Base-by-base conservation (phyloP, 2,113 vertebrate species). In the Megaceryle torquata region DNA sequence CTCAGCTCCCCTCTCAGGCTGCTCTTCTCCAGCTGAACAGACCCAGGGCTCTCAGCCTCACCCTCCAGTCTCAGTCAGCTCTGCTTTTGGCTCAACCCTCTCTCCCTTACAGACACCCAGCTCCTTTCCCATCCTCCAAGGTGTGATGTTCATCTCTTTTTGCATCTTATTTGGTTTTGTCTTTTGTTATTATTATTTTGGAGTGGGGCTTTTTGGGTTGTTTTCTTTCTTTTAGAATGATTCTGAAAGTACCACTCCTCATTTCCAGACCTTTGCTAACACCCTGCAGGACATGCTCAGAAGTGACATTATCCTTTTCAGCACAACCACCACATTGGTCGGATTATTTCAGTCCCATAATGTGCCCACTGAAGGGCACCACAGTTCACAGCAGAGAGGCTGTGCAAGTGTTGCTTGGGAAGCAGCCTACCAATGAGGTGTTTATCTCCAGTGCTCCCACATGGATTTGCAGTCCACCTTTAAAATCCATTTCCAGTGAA, bases 391-490 rank as follows among this genome's bases (percentile, higher is more conserved):
- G 9, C 22, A 60, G 44, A 77, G 59, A 56, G 33, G 75, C 29
- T 31, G 13, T 3, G 18, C 39, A 41, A 51, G 24, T 3, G 72
- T 8, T n/a, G 6, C 15, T 9, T 11, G 9, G 65, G 24, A 86
- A 68, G 22, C 37, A 79, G n/a, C 67, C 21, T 39, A 1, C 2
- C 4, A 1, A 0, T 0, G 21, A 76, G 33, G 41, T 20, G 33
- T 59, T 71, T 11, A 67, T 9, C 8, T 90, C 21, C 59, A 15
- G 33, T 33, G 13, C 24, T 76, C 76, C 57, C 80, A 15, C 14
- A 8, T 4, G 6, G 48, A 68, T 72, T 51, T 54, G 14, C 67
- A 79, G 50, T 37, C 44, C 24, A 8, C 18, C 15, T 67, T 39
- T 19, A 81, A 15, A 15, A 33, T 26, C 9, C 35, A 22, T 2